phyloP scores from a whole-genome alignment of 2,113 vertebrate species.

The Chrysochloris asiatica region DNA sequence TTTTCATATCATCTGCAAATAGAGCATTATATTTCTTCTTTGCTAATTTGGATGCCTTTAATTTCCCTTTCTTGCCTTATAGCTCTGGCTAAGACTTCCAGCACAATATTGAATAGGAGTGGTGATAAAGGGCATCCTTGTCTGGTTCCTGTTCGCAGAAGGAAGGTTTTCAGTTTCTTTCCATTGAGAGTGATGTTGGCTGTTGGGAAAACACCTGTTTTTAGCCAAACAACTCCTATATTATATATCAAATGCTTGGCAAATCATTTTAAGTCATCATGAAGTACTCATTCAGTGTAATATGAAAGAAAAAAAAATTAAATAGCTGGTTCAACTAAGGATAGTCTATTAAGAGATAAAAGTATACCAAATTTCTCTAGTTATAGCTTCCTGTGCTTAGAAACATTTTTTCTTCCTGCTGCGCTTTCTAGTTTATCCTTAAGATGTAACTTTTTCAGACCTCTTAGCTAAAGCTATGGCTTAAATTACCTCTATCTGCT shows the following conservation, averaged over 20 bases:
- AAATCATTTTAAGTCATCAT: neutral
- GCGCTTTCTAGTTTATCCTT: slow-evolving; percentile 48
- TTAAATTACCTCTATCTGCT: slow-evolving; percentile 50
- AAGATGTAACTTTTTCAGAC: neutral
- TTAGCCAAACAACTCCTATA: slow-evolving; percentile 1
- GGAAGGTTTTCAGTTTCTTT: too few species aligned
- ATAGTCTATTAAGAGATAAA: neutral
- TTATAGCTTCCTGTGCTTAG: neutral
- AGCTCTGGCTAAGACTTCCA: too few species aligned
- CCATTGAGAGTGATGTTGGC: too few species aligned
- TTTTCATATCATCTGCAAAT: too few species aligned
- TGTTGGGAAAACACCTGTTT: neutral
- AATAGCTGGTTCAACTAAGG: neutral
- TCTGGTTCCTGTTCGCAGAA: too few species aligned
- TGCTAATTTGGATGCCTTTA: too few species aligned
- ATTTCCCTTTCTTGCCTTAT: too few species aligned
- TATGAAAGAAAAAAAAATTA: neutral
- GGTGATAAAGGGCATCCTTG: too few species aligned
- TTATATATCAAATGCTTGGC: neutral
- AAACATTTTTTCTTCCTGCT: neutral
- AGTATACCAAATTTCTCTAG: neutral
- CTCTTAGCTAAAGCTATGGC: neutral
- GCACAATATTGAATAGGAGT: too few species aligned
- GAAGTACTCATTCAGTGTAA: neutral
- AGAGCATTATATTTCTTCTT: too few species aligned